phyloP scores from a whole-genome alignment of 1,140 invertebrate species.

The Lysiphlebus fabarum region DNA sequence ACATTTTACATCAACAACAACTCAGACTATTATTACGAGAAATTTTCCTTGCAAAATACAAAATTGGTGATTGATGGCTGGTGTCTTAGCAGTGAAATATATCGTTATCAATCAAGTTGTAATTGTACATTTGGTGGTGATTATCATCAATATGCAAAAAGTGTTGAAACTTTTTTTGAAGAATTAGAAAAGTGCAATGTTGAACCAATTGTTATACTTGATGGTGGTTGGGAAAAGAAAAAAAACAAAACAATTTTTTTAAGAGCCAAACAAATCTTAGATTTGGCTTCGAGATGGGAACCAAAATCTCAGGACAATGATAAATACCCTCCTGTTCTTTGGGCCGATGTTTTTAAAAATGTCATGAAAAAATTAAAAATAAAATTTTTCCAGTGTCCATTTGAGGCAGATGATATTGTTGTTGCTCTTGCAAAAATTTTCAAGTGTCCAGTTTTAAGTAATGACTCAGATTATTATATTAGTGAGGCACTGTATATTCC shows the following conservation, averaged over 20 bases:
- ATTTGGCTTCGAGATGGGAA: conserved; percentile 46
- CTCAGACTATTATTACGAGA: conserved; percentile 63
- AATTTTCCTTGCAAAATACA: conserved; percentile 65
- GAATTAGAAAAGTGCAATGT: conserved; percentile 70
- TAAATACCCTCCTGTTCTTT: conserved; percentile 67
- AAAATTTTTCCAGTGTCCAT: conserved; percentile 68
- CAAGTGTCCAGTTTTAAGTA: conserved; percentile 80
- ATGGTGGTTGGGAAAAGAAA: conserved; percentile 73
- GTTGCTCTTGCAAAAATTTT: conserved; percentile 72
- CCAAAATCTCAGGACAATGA: conserved; percentile 48
- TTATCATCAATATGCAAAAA: conserved; percentile 71
- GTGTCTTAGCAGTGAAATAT: conserved; percentile 71
- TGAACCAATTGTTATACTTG: conserved; percentile 74
- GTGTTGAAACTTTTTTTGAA: conserved; percentile 68
- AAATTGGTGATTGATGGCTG: conserved; percentile 80
- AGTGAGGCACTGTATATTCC: conserved; percentile 80
- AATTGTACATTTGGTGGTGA: conserved; percentile 81
- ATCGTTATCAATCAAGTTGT: conserved; percentile 59
- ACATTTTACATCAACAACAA: conserved; percentile 73
- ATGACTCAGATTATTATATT: conserved; percentile 90
- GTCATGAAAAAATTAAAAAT: conserved; percentile 65
- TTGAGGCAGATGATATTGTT: conserved; percentile 84
- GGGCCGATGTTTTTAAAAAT: conserved; percentile 70
- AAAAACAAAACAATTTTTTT: conserved; percentile 70
- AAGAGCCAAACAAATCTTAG: conserved; percentile 63